phyloP scores from a whole-genome alignment of 2,113 vertebrate genomes.

The Cyprinus carpio region DNA sequence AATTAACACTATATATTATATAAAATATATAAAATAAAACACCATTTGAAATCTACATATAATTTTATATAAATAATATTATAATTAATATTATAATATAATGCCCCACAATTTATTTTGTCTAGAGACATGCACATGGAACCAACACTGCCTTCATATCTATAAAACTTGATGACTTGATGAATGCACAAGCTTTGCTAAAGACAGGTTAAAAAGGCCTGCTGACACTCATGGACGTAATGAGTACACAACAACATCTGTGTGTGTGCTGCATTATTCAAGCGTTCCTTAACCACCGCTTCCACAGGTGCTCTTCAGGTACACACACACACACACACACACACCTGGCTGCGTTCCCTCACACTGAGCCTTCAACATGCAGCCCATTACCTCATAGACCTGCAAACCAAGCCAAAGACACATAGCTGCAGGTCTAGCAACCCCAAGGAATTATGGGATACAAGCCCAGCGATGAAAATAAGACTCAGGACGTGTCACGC shows the following conservation, averaged over 20 bases:
- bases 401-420: not conserved
- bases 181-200: slow-evolving; percentile 10
- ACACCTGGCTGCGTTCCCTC: not conserved
- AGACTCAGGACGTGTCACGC: not conserved
- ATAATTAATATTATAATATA: not conserved
- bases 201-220: slow-evolving; percentile 20
- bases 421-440: slow-evolving; percentile 28
- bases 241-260: not conserved
- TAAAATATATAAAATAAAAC: too few relatives aligned
- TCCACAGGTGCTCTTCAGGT: slow-evolving; percentile 7
- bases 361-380: slow-evolving; percentile 13
- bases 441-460: slow-evolving; percentile 34
- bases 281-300: not conserved
- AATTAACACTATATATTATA: too few relatives aligned
- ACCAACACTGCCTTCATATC: not conserved
- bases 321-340: slow-evolving; percentile 11
- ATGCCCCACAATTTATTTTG: not conserved
- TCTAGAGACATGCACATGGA: not conserved
- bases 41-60: too few relatives aligned
- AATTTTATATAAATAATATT: not conserved
- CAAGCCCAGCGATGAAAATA: slow-evolving; percentile 21
- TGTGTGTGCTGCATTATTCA: slow-evolving; percentile 15
- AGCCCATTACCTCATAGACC: slow-evolving; percentile 26
- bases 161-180: not conserved
- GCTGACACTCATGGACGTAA: not conserved